These are phyloP conservation scores for Sebastes oblongus DNA, from an alignment of 2,797 vertebrate species.

Conservation along the genomic window DNA sequence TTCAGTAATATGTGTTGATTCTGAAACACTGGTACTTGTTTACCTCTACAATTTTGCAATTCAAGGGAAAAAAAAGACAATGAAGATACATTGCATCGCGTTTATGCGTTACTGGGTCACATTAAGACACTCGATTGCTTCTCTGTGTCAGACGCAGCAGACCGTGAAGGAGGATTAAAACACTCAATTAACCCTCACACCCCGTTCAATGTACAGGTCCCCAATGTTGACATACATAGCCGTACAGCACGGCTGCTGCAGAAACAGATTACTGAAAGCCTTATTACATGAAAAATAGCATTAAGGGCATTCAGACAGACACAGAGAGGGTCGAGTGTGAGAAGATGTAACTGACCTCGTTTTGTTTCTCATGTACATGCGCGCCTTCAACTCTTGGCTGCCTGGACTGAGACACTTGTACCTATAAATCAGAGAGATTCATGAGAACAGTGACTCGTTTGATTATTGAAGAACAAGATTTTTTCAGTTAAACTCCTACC, in stretches of 20 bases:
- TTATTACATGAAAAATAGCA: not conserved
- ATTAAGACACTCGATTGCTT: constrained; percentile 31
- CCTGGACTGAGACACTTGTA: constrained; percentile 47
- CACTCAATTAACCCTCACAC: constrained; percentile 60
- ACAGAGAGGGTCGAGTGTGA: not conserved
- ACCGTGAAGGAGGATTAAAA: constrained; percentile 75
- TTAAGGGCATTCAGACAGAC: not conserved
- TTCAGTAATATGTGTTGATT: not conserved
- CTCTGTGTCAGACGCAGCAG: constrained; percentile 64
- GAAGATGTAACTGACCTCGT: constrained; percentile 47
- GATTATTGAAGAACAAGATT: not conserved
- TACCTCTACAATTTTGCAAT: not conserved
- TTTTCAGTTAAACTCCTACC: constrained; percentile 46
- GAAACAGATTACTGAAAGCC: not conserved
- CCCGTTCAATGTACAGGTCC: constrained; percentile 25
- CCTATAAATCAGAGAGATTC: constrained; percentile 42
- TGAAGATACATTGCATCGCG: not conserved
- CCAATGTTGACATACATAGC: constrained; percentile 28
- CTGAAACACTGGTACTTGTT: not conserved
- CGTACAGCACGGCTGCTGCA: constrained; percentile 14
- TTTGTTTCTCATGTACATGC: constrained; percentile 2
- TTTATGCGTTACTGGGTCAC: constrained; percentile 53
- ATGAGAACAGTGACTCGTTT: not conserved
- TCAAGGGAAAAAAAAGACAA: not conserved
- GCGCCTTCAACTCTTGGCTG: constrained; percentile 35